Evolutionary conservation across 1,140 invertebrate genomes (phyloP).

Genomic region (Panagrolaimus sp.): DNA sequence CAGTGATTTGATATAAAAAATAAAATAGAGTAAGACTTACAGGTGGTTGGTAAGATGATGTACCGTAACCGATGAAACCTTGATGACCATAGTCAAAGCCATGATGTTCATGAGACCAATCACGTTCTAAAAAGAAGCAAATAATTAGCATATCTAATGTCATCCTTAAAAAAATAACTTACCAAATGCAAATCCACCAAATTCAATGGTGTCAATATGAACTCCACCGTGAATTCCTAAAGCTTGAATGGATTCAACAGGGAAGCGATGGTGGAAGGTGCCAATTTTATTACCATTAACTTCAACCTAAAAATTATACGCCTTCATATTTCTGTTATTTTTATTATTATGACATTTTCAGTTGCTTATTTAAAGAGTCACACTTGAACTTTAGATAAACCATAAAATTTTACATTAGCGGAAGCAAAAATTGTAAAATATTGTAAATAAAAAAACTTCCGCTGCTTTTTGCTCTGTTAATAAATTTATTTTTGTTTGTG

Average conservation of each 20-base stretch:
- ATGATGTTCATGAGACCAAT: not conserved
- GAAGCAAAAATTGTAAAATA: no score
- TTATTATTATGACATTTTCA: no score
- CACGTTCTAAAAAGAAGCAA: not conserved
- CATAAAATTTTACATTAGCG: no score
- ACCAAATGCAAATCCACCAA: slow-evolving; percentile 8
- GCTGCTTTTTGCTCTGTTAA: no score
- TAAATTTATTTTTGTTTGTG: no score
- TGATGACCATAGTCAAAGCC: not conserved
- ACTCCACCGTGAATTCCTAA: not conserved
- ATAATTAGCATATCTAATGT: no score
- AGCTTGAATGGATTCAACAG: not conserved
- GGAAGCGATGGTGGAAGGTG: slow-evolving; percentile 5
- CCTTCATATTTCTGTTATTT: not conserved
- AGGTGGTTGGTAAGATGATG: not conserved
- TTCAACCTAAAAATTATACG: not conserved
- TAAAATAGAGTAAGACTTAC: no score
- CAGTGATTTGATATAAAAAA: no score
- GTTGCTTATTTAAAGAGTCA: no score
- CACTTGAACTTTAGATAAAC: no score
- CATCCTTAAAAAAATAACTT: not conserved
- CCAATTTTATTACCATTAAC: not conserved
- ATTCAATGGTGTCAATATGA: not conserved
- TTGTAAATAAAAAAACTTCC: no score
- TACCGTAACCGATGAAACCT: slow-evolving; percentile 11